Evolutionary conservation across 2,113 vertebrate genomes (phyloP).

Genomic region (Dipodomys merriami): DNA sequence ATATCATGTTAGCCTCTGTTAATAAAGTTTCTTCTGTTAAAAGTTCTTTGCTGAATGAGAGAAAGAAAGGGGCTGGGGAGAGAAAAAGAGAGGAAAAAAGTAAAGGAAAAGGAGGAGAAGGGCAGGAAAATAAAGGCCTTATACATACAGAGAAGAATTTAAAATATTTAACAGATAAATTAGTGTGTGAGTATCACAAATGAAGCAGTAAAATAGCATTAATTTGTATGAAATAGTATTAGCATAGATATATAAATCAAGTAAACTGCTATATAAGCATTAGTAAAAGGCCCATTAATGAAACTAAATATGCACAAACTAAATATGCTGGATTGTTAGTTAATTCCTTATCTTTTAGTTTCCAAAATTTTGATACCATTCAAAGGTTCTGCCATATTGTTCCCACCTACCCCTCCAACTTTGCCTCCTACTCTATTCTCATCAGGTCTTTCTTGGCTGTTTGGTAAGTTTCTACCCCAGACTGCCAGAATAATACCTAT

Average conservation of each 20-base stretch:
- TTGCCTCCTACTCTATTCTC: background rate
- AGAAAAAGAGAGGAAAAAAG: no score
- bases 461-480: background rate
- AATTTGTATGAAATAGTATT: constrained; percentile 40
- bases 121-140: background rate
- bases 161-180: constrained; percentile 18
- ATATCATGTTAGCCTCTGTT: background rate
- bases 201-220: constrained; percentile 14
- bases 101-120: no score
- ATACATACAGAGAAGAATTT: constrained; percentile 30
- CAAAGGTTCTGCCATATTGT: constrained; percentile 27
- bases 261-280: constrained; percentile 16
- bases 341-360: constrained; percentile 33
- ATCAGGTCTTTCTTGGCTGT: background rate
- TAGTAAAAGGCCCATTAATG: constrained; percentile 42
- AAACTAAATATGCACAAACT: constrained; percentile 10
- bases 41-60: background rate
- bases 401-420: background rate
- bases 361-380: constrained; percentile 3
- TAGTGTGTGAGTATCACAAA: constrained; percentile 38
- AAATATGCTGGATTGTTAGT: background rate
- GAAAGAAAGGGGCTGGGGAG: background rate
- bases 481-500: no score
- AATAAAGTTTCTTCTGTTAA: constrained; percentile 3
- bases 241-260: constrained; percentile 7